Percentiles rank a stretch among this genome's conserved stretches.
Evolutionary conservation across 2,797 vertebrate genomes (phyloP).

Genomic region (Acrossocheilus wenchowensis): DNA sequence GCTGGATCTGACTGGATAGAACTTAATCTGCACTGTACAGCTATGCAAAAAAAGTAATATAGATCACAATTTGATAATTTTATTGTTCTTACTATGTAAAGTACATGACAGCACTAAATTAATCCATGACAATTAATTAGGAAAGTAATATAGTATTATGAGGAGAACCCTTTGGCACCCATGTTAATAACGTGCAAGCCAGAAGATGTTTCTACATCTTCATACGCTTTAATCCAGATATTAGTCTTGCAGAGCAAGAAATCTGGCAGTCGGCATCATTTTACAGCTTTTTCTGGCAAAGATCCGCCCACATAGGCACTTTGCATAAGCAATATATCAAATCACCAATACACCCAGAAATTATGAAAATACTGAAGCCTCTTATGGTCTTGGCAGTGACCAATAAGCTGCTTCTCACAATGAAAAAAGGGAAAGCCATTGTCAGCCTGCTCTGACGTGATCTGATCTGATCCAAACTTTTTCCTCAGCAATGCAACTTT

Average conservation of each 20-base stretch:
- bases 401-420: neutral
- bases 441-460: constrained; percentile 24
- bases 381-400: no score
- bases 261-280: neutral
- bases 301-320: neutral
- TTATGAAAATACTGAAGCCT: neutral
- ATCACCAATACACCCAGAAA: neutral
- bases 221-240: neutral
- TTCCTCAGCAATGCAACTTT: neutral
- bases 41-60: neutral
- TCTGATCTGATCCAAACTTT: neutral
- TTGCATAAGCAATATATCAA: neutral
- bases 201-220: constrained; percentile 1
- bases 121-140: neutral
- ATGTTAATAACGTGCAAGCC: neutral
- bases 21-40: constrained; percentile 20
- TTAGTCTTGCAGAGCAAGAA: neutral
- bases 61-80: neutral
- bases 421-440: neutral
- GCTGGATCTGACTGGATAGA: constrained; percentile 36
- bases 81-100: neutral
- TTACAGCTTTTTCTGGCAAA: neutral
- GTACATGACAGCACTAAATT: neutral
- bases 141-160: neutral
- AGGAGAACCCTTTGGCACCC: neutral